A percentile compares a stretch with the other conserved stretches of the same genome.
Conservation (phyloP, 1,140 invertebrate genomes). For the Drosophila kanapiae region DNA sequence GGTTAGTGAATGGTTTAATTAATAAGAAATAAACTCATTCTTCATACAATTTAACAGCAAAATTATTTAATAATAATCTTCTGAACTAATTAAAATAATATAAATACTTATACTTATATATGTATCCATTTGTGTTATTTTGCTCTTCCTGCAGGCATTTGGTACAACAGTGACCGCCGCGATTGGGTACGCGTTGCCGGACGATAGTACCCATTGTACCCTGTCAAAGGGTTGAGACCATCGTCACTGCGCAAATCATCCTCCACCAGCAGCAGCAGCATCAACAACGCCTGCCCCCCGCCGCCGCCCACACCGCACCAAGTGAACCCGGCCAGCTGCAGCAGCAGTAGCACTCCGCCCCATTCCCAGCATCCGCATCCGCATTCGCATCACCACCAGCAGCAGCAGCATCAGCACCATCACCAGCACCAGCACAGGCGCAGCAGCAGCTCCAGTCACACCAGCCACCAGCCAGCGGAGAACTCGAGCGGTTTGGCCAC, state of each 20-base stretch:
- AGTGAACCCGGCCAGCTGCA: slow-evolving; percentile 61
- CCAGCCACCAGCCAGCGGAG: slow-evolving; percentile 40
- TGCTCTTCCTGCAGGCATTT: slow-evolving; percentile 72
- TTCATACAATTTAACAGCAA: too few species aligned
- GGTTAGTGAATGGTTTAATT: too few species aligned
- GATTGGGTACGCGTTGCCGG: slow-evolving; percentile 85
- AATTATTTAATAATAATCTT: too few species aligned
- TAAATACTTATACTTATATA: neutral
- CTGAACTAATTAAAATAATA: neutral
- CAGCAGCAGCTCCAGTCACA: slow-evolving; percentile 52
- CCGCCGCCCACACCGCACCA: slow-evolving; percentile 82
- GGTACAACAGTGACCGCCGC: slow-evolving; percentile 85
- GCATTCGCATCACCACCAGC: slow-evolving; percentile 29
- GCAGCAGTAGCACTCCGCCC: slow-evolving; percentile 52
- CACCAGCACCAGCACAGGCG: slow-evolving; percentile 49
- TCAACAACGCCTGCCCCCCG: slow-evolving; percentile 80
- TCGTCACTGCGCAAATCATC: slow-evolving; percentile 85
- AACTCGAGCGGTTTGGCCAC: slow-evolving; percentile 60
- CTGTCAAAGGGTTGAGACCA: slow-evolving; percentile 85
- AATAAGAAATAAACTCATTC: too few species aligned
- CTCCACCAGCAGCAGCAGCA: slow-evolving; percentile 77
- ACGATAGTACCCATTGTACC: slow-evolving; percentile 85
- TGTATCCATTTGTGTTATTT: neutral
- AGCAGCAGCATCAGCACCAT: slow-evolving; percentile 32
- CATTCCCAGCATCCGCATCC: slow-evolving; percentile 50